phyloP scores from a whole-genome alignment of 2,113 vertebrate genomes.

The Callithrix jacchus region DNA sequence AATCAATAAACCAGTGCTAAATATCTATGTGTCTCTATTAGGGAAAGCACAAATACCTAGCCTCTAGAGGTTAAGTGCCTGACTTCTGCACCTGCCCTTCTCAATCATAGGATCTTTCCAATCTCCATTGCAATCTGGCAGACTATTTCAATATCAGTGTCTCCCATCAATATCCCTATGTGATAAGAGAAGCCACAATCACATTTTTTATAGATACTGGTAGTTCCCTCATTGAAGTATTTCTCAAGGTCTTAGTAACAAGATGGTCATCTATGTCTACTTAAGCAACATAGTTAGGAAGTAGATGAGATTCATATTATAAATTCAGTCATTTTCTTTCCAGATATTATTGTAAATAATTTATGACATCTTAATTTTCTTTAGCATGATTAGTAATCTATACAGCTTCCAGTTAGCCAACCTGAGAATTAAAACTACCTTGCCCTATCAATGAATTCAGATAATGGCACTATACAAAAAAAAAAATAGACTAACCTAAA shows the following conservation, averaged over 20 bases:
- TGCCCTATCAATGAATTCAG: not conserved
- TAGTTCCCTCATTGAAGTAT: not conserved
- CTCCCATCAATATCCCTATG: not conserved
- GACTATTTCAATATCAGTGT: not conserved
- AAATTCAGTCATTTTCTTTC: not conserved
- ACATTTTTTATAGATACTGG: not conserved
- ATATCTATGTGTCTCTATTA: not conserved
- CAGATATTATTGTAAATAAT: not conserved
- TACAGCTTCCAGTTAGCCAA: not conserved
- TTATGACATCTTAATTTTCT: constrained; percentile 1
- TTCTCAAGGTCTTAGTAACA: not conserved
- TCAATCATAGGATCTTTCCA: not conserved
- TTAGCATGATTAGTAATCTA: not conserved
- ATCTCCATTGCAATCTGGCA: not conserved
- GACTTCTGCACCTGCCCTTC: not conserved
- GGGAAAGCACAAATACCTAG: not conserved
- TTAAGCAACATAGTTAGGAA: not conserved
- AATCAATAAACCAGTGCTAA: constrained; percentile 7
- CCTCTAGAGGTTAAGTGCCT: not conserved
- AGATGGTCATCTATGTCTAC: not conserved
- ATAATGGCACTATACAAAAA: not conserved
- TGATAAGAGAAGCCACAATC: not conserved
- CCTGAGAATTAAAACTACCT: not conserved
- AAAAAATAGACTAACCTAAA: not conserved
- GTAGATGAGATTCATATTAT: not conserved